phyloP scores from a whole-genome alignment of 2,888 invertebrate genomes.

The Cotesia congregata region DNA sequence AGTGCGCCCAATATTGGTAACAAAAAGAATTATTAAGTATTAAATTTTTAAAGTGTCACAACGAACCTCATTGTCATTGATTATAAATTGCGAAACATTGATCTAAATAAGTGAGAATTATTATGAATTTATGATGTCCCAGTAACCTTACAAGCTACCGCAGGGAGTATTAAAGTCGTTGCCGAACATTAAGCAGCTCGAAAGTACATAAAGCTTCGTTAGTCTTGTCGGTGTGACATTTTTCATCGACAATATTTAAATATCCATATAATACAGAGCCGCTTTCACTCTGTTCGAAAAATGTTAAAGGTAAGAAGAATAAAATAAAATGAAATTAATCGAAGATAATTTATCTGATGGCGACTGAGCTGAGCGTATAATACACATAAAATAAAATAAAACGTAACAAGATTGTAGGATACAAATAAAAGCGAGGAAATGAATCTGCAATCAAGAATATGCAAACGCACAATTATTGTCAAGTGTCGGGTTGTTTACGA shows the following conservation, averaged over 20 bases:
- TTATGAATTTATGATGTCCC: conserved; percentile 52
- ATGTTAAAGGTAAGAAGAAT: conserved; percentile 8
- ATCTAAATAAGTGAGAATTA: conserved; percentile 52
- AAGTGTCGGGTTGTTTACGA: conserved; percentile 36
- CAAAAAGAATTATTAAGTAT: not conserved
- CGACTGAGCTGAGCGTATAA: not conserved
- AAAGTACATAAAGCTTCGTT: conserved; percentile 26
- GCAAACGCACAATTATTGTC: conserved; percentile 38
- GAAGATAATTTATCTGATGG: conserved; percentile 19
- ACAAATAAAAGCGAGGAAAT: conserved; percentile 2
- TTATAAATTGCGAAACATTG: conserved; percentile 57
- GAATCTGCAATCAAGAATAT: conserved; percentile 26
- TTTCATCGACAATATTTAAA: conserved; percentile 8
- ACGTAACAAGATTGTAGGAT: not conserved
- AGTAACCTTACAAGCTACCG: conserved; percentile 45
- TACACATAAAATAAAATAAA: not conserved
- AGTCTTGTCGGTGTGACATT: conserved; percentile 27
- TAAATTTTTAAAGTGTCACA: conserved; percentile 40
- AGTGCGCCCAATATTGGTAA: not conserved
- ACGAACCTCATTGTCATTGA: conserved; percentile 59
- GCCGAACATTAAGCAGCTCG: conserved; percentile 23
- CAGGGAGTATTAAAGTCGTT: conserved; percentile 41
- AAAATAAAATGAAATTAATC: conserved; percentile 17
- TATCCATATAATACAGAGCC: not conserved
- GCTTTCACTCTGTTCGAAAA: conserved; percentile 23